Conservation (phyloP, 92 coral and sea anemone genomes). For the Porites divaricata region DNA sequence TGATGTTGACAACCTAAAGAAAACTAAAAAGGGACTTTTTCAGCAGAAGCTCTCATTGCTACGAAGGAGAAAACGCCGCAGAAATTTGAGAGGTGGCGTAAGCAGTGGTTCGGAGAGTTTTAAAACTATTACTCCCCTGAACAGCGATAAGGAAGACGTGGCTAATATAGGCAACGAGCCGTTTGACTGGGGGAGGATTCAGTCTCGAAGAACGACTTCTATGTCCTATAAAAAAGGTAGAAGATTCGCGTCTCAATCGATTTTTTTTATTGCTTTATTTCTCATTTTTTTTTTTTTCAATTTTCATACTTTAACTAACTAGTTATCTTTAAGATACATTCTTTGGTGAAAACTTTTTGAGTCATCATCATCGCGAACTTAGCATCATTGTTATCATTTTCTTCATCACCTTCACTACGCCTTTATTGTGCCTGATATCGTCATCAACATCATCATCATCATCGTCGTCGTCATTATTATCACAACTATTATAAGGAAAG, state of each 20-base stretch:
- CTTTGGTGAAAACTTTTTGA: too few species aligned
- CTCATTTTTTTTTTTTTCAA: too few species aligned
- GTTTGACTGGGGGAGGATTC: conserved; percentile 1
- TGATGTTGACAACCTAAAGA: background rate
- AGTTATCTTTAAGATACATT: too few species aligned
- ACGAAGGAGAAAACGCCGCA: conserved; percentile 5
- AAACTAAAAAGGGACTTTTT: conserved; percentile 18
- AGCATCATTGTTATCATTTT: too few species aligned
- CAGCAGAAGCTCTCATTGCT: conserved; percentile 10
- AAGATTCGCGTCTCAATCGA: background rate
- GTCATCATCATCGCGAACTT: too few species aligned
- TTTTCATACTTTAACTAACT: too few species aligned
- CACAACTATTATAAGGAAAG: too few species aligned
- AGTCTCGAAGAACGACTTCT: conserved; percentile 9
- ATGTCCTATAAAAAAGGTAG: conserved; percentile 33
- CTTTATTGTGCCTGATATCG: too few species aligned
- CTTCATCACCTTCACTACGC: too few species aligned
- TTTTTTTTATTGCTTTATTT: too few species aligned
- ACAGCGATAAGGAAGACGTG: conserved; percentile 24
- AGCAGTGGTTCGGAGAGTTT: conserved; percentile 69
- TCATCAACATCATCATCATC: too few species aligned
- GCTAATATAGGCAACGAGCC: conserved; percentile 8
- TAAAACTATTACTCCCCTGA: conserved; percentile 67
- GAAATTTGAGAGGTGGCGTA: conserved; percentile 9
- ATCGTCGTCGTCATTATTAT: too few species aligned